Percentiles rank a stretch among this genome's conserved stretches.
Evolutionary conservation across 2,888 invertebrate species (phyloP).

Genomic region (Anticlea derivata): DNA sequence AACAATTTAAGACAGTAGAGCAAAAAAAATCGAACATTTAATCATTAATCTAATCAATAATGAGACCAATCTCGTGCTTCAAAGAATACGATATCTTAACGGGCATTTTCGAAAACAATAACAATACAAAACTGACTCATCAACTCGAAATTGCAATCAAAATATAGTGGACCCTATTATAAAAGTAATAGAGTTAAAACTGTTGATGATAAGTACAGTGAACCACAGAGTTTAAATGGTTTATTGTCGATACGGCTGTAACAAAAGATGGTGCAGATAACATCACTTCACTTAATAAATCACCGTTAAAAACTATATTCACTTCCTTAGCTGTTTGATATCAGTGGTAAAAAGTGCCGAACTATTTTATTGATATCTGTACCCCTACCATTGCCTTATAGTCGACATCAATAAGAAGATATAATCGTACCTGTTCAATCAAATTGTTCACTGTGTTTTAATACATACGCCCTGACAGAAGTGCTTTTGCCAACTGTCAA

Average conservation of each 20-base stretch:
- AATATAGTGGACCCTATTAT: neutral
- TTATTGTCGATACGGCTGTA: slow-evolving; percentile 39
- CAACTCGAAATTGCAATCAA: neutral
- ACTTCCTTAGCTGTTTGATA: slow-evolving; percentile 16
- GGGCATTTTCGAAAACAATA: slow-evolving; percentile 39
- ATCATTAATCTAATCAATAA: slow-evolving; percentile 69
- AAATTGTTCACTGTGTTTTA: no score
- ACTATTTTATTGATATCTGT: slow-evolving; percentile 11
- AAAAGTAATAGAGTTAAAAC: neutral
- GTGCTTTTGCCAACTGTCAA: no score
- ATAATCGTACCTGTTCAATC: no score
- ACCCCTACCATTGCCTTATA: neutral
- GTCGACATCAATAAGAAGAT: no score
- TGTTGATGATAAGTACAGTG: neutral
- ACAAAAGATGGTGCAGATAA: slow-evolving; percentile 54
- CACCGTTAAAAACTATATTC: slow-evolving; percentile 40
- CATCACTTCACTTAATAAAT: slow-evolving; percentile 53
- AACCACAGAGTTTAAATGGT: neutral
- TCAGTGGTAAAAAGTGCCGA: slow-evolving; percentile 11
- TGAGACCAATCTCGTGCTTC: slow-evolving; percentile 51
- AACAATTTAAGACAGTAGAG: neutral
- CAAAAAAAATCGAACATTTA: neutral
- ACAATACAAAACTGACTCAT: neutral
- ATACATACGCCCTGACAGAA: no score
- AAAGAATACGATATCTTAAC: slow-evolving; percentile 30